Evolutionary conservation across 2,113 vertebrate species (phyloP).

Genomic region (Cynocephalus volans): DNA sequence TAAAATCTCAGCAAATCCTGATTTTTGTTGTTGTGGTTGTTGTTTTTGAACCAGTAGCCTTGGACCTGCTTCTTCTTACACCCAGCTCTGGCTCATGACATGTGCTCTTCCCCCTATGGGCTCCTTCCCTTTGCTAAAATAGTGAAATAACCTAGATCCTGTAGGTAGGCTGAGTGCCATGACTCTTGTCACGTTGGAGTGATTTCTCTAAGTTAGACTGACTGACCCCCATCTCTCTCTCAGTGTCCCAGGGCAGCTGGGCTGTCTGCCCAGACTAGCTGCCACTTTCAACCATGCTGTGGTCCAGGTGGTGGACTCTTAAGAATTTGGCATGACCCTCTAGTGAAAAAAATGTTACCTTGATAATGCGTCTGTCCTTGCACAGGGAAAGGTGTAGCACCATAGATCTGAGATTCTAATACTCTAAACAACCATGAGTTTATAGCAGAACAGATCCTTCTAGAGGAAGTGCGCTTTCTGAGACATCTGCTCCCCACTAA

Average conservation of each 20-base stretch:
- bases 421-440: not conserved
- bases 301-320: conserved; percentile 54
- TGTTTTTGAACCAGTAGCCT: not conserved
- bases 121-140: not conserved
- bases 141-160: not conserved
- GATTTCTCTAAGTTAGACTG: conserved; percentile 53
- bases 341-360: not conserved
- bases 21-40: not conserved
- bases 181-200: not conserved
- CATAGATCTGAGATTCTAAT: conserved; percentile 31
- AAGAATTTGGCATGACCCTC: conserved; percentile 46
- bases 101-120: not conserved
- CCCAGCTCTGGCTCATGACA: not conserved
- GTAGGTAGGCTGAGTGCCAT: not conserved
- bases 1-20: conserved; percentile 24
- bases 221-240: conserved; percentile 63
- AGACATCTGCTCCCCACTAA: conserved; percentile 75
- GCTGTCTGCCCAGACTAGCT: conserved; percentile 61
- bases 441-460: conserved; percentile 29
- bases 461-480: not conserved
- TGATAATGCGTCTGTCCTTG: not conserved
- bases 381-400: not conserved
- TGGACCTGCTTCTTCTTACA: not conserved
- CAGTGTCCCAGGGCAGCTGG: not conserved
- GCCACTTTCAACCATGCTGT: conserved; percentile 17